These are phyloP conservation scores for Aphaenogaster rudis DNA, from an alignment of 1,140 invertebrate genomes.

Conservation along the genomic window DNA sequence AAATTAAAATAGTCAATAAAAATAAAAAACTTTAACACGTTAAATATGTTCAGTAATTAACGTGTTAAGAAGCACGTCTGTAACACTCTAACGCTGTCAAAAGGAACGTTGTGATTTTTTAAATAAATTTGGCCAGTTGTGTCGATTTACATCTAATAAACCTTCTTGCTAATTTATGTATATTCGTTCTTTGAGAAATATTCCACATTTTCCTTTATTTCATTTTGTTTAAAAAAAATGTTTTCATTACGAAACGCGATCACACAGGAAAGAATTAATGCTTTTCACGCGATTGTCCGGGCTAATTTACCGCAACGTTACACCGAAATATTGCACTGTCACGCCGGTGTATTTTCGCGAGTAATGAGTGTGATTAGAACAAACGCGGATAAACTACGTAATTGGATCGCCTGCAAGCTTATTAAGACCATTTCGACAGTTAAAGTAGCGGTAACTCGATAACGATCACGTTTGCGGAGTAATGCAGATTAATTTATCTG, in stretches of 20 bases:
- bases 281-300: background rate
- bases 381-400: conserved; percentile 44
- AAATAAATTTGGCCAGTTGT: too few species aligned
- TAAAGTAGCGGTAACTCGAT: conserved; percentile 53
- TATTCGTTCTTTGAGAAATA: background rate
- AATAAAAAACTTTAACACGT: too few species aligned
- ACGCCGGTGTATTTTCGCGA: conserved; percentile 11
- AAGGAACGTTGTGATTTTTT: too few species aligned
- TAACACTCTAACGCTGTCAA: too few species aligned
- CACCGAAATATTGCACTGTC: conserved; percentile 7
- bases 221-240: background rate
- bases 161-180: background rate
- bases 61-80: too few species aligned
- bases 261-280: background rate
- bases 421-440: conserved; percentile 44
- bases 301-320: conserved; percentile 22
- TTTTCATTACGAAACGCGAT: background rate
- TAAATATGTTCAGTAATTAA: too few species aligned
- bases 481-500: conserved; percentile 55
- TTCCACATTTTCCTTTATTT: background rate
- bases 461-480: conserved; percentile 41
- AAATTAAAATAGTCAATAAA: too few species aligned
- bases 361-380: conserved; percentile 51
- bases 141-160: too few species aligned
- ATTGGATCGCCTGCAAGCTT: conserved; percentile 32